Evolutionary conservation across 2,113 vertebrate genomes (phyloP).

Genomic region (Prochilodus magdalenae): DNA sequence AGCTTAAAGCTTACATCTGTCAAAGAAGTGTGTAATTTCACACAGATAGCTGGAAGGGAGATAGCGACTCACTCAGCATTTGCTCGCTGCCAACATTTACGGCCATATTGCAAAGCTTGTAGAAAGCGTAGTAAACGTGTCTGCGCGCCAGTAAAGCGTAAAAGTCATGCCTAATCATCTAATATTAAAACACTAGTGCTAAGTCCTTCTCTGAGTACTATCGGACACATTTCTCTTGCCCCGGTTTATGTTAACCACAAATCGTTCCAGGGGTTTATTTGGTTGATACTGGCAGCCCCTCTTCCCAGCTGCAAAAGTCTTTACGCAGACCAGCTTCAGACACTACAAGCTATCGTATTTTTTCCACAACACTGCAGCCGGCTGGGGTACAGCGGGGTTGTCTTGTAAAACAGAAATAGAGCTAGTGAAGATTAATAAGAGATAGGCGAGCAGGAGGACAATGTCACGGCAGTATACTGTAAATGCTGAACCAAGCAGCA

Average conservation of each 20-base stretch:
- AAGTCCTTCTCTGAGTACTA: slow-evolving; percentile 49
- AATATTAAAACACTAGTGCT: slow-evolving; percentile 45
- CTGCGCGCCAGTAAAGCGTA: slow-evolving; percentile 26
- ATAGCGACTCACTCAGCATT: background rate
- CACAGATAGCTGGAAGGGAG: background rate
- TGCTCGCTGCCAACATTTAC: background rate
- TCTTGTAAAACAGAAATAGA: slow-evolving; percentile 38
- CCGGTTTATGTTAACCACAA: slow-evolving; percentile 62
- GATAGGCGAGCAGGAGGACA: slow-evolving; percentile 24
- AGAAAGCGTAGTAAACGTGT: background rate
- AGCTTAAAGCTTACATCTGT: too few species aligned
- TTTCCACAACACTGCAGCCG: slow-evolving; percentile 38
- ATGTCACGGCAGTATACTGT: slow-evolving; percentile 17
- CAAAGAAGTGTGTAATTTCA: background rate
- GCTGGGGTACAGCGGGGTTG: background rate
- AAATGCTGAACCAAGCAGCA: slow-evolving; percentile 27
- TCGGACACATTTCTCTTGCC: slow-evolving; percentile 49
- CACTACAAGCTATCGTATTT: slow-evolving; percentile 30
- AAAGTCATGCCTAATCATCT: slow-evolving; percentile 38
- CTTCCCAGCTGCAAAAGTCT: slow-evolving; percentile 67
- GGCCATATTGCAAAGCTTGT: slow-evolving; percentile 7
- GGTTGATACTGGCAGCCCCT: slow-evolving; percentile 64
- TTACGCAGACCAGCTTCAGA: slow-evolving; percentile 56
- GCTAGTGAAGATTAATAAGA: slow-evolving; percentile 29
- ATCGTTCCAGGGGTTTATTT: slow-evolving; percentile 64